A percentile compares a stretch with the other conserved stretches of the same genome.
Conservation (phyloP, 2,888 invertebrate genomes). For the Lepidocyrtinus sp. region DNA sequence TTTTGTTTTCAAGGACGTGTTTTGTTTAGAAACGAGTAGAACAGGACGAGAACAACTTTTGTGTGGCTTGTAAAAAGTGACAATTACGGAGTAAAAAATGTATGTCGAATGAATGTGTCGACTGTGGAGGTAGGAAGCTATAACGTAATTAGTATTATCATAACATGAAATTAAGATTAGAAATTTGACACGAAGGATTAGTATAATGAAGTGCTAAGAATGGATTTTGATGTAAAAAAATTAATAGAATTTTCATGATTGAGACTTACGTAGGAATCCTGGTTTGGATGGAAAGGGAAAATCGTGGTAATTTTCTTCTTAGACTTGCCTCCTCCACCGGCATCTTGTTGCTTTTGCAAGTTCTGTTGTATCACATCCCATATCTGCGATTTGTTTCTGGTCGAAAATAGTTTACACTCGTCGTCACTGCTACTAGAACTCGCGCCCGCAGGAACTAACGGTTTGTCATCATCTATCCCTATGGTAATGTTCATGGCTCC, state of each 20-base stretch:
- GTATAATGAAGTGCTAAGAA: conserved; percentile 19
- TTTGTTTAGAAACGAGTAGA: too few relatives aligned
- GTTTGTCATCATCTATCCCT: conserved; percentile 36
- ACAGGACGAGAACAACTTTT: too few relatives aligned
- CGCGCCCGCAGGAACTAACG: conserved; percentile 10
- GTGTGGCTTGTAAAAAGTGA: background rate
- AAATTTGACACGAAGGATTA: background rate
- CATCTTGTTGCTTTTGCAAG: conserved; percentile 53
- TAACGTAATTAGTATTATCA: too few relatives aligned
- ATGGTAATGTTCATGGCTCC: conserved; percentile 38
- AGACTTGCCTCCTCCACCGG: conserved; percentile 47
- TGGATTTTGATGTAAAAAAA: background rate
- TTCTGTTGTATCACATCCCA: conserved; percentile 69
- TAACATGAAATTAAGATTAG: conserved; percentile 8
- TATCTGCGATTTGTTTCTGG: conserved; percentile 67
- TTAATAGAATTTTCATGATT: conserved; percentile 4
- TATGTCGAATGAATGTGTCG: too few relatives aligned
- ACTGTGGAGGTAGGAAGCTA: too few relatives aligned
- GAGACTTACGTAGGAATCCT: conserved; percentile 68
- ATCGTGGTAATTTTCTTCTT: conserved; percentile 67
- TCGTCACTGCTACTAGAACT: conserved; percentile 33
- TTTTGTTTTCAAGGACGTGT: background rate
- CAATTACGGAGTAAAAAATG: background rate
- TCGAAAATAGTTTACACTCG: conserved; percentile 56
- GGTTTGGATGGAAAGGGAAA: conserved; percentile 69